phyloP scores from a whole-genome alignment of 2,888 invertebrate species.

The Dexiosoma caninum region DNA sequence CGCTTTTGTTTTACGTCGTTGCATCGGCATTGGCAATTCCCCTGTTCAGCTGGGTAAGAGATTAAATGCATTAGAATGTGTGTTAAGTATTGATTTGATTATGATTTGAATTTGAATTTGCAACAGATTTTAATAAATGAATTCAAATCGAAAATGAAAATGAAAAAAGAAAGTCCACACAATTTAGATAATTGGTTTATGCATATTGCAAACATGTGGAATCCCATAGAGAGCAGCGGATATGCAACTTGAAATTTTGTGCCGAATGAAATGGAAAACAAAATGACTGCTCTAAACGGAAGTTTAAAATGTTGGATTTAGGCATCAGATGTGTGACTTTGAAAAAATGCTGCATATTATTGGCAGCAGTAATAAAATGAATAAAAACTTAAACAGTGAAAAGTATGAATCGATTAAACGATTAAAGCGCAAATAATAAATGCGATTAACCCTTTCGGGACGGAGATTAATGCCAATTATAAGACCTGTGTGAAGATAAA shows the following conservation, averaged over 20 bases:
- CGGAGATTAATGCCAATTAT: no score
- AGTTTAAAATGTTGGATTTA: slow-evolving; percentile 1
- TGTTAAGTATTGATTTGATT: slow-evolving; percentile 61
- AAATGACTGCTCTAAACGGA: slow-evolving; percentile 25
- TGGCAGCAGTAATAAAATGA: no score
- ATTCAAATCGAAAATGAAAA: slow-evolving; percentile 29
- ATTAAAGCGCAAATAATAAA: no score
- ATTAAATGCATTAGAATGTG: slow-evolving; percentile 40
- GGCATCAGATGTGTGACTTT: no score
- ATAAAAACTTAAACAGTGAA: no score
- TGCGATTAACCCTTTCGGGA: no score
- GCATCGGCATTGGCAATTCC: no score
- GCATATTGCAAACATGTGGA: slow-evolving; percentile 40
- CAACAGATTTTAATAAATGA: slow-evolving; percentile 50
- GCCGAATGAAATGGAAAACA: background rate
- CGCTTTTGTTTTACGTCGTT: no score
- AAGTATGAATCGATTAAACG: no score
- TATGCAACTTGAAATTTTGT: slow-evolving; percentile 3
- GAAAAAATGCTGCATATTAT: no score
- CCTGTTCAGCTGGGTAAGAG: background rate
- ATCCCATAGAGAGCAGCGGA: slow-evolving; percentile 19
- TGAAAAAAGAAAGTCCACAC: slow-evolving; percentile 34
- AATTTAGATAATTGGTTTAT: slow-evolving; percentile 63
- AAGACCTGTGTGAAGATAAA: no score
- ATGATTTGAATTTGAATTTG: slow-evolving; percentile 47